Percentiles rank a stretch among this genome's conserved stretches.
Evolutionary conservation across 35 echinoderm and acorn worm genomes (phyloP).

Genomic region (Eucidaris tribuloides): DNA sequence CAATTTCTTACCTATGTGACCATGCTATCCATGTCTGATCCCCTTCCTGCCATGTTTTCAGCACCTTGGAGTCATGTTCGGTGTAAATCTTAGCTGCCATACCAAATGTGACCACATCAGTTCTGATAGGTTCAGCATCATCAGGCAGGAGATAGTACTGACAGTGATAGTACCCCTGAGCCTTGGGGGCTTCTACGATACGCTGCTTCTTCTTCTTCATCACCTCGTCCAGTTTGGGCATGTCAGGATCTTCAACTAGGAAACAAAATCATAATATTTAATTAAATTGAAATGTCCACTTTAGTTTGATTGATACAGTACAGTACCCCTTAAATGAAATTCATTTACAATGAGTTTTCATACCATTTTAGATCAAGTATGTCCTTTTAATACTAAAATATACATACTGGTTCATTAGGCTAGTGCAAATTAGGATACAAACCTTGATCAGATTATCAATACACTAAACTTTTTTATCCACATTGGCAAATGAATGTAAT

Average conservation of each 20-base stretch:
- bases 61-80: constrained; percentile 95
- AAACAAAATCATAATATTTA: neutral
- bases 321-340: neutral
- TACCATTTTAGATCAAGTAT: neutral
- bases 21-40: constrained; percentile 98
- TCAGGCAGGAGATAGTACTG: constrained; percentile 87
- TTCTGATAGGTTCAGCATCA: constrained; percentile 82
- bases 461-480: too few relatives aligned
- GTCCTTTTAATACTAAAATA: neutral
- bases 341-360: neutral
- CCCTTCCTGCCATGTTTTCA: constrained; percentile 98
- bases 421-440: neutral
- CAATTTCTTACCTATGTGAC: constrained; percentile 91
- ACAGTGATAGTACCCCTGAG: constrained; percentile 87
- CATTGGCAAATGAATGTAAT: too few relatives aligned
- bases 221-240: constrained; percentile 79
- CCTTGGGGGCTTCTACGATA: constrained; percentile 89
- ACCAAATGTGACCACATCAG: constrained; percentile 97
- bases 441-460: too few relatives aligned
- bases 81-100: constrained; percentile 99
- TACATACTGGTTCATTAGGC: neutral
- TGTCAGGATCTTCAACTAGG: constrained; percentile 74
- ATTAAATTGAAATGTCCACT: neutral
- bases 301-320: neutral
- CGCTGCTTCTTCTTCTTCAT: constrained; percentile 88